Base-by-base conservation (phyloP, 1,140 invertebrate genomes). In the Stegodyphus mimosarum region DNA sequence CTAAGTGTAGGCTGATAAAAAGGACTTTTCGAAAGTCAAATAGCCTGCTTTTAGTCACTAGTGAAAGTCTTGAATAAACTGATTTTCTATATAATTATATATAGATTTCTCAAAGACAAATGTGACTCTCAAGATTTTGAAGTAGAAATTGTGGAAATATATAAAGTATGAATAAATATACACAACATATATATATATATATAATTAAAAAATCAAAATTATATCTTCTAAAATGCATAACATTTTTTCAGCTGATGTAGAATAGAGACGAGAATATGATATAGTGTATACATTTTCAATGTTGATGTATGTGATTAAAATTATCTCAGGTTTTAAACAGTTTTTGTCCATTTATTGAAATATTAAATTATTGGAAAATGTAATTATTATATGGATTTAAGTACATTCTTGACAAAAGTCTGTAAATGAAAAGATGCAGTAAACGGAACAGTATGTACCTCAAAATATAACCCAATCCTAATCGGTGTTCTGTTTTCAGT, bases 261-360 rank as follows among this genome's bases (percentile, higher is more conserved):
- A 60, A 17, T 80, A 60, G 18, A 71, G 52, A 52, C 18, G 63
- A 69, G 71, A 80, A 17, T 67, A 55, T 67, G 55, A 55, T 80
- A 80, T 80, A 80, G 77, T 80, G 67, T 71, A 71, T 80, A 80
- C 77, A 80, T 80, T 80, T 80, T 15, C 77, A 80, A 80, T 71
- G 77, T 80, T 80, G 77, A 80, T 80, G 77, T 80, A 80, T 80
- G 77, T 80, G 66, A 80, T 80, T 80, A 80, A 80, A 80, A 80
- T 80, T 71, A 80, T 80, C 77, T 80, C 77, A 80, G 77, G 77
- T 80, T 80, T 80, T 80, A 80, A 33, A 53, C 7, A 7, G 73
- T 71, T 7, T 71, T 10, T 18, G 49, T 69, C 13, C 15, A 69
- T 53, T 78, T 69, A 55, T 78, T 76, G 55, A 33, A 33, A 33